phyloP scores from a whole-genome alignment of 1,140 invertebrate genomes.

The fruit fly (Drosophila melanogaster) region DNA sequence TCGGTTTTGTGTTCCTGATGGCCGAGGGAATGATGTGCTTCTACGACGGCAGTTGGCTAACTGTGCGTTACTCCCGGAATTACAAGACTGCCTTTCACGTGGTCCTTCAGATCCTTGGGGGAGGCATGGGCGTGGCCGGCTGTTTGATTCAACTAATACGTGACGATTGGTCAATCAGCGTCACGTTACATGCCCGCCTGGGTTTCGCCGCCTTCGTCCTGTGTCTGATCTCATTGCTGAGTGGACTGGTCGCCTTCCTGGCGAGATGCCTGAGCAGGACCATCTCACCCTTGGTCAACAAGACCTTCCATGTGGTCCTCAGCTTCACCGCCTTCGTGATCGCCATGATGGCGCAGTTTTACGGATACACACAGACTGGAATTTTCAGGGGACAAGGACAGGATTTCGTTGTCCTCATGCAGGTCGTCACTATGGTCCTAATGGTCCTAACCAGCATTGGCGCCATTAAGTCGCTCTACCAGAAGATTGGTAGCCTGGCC shows the following conservation, averaged over 20 bases:
- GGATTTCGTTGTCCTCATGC: constrained; percentile 66
- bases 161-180: constrained; percentile 54
- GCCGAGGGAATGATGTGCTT: constrained; percentile 75
- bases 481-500: constrained; percentile 41
- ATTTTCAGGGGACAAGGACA: constrained; percentile 56
- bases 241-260: constrained; percentile 53
- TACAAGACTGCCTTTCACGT: constrained; percentile 63
- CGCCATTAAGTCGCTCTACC: constrained; percentile 62
- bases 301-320: constrained; percentile 65
- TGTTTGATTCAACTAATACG: constrained; percentile 64
- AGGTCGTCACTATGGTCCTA: constrained; percentile 53
- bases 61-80: constrained; percentile 53
- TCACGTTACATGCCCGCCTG: constrained; percentile 58
- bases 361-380: constrained; percentile 59
- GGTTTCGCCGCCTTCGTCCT: constrained; percentile 73
- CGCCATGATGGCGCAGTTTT: constrained; percentile 71
- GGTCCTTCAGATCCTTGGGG: constrained; percentile 64
- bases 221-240: constrained; percentile 60
- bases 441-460: constrained; percentile 72
- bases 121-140: constrained; percentile 70
- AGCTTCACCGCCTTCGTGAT: constrained; percentile 64
- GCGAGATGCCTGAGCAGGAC: constrained; percentile 31
- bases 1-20: constrained; percentile 74
- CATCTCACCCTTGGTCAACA: constrained; percentile 59
- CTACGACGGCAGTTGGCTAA: constrained; percentile 68